phyloP scores from a whole-genome alignment of 2,797 vertebrate genomes.

The Chloroceryle inda region DNA sequence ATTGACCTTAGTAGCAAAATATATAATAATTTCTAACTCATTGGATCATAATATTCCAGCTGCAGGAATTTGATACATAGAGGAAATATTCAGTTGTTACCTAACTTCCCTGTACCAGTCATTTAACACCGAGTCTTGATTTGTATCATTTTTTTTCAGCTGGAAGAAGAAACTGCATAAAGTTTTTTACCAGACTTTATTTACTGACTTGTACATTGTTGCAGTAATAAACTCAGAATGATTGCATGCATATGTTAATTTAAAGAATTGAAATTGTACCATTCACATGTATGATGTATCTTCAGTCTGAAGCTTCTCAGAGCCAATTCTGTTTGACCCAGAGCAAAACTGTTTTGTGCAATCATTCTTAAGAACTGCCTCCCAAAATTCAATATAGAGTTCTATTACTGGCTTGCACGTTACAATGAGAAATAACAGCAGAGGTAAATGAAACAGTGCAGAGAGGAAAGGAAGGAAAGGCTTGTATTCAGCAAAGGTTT shows the following conservation, averaged over 20 bases:
- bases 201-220: constrained; percentile 35
- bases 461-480: not conserved
- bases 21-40: not conserved
- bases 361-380: not conserved
- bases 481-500: not conserved
- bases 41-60: not conserved
- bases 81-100: not conserved
- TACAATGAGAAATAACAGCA: not conserved
- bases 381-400: not conserved
- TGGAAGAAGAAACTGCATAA: not conserved
- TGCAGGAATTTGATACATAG: not conserved
- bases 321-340: not conserved
- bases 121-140: not conserved
- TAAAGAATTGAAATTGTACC: not conserved
- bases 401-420: not conserved
- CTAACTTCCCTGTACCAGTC: not conserved
- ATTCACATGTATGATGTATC: not conserved
- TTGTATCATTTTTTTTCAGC: not conserved
- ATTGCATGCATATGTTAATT: constrained; percentile 29
- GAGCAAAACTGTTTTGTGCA: not conserved
- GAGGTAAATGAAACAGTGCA: not conserved
- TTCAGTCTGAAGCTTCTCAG: not conserved
- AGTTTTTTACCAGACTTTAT: constrained; percentile 35
- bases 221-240: constrained; percentile 42
- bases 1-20: not conserved